These are phyloP conservation scores for Poecilia gillii DNA, from an alignment of 2,797 vertebrate genomes.

Conservation along the genomic window DNA sequence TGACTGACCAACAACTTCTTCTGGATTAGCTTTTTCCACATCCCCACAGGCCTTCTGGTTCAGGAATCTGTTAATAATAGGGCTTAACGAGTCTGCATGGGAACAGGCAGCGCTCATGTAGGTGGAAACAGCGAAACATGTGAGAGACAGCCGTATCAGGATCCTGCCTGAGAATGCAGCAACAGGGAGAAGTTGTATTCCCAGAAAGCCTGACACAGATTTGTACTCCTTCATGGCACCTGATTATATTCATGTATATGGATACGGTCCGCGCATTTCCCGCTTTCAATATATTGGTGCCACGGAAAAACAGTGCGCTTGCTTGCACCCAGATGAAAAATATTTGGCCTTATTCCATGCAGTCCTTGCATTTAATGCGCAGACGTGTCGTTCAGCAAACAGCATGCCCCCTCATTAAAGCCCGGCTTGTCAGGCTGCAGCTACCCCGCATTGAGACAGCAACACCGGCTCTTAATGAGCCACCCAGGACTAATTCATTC, in stretches of 20 bases:
- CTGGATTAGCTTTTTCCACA: constrained; percentile 32
- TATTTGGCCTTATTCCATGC: background rate
- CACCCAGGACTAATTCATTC: constrained; percentile 34
- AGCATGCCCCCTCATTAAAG: constrained; percentile 32
- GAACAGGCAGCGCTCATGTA: constrained; percentile 38
- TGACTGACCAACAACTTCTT: constrained; percentile 50
- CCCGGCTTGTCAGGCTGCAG: constrained; percentile 30
- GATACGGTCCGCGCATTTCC: constrained; percentile 9
- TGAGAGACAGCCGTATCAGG: background rate
- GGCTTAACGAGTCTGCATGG: constrained; percentile 52
- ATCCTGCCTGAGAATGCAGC: constrained; percentile 52
- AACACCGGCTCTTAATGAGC: constrained; percentile 10
- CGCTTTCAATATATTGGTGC: background rate
- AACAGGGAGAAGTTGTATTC: constrained; percentile 59
- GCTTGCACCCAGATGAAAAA: background rate
- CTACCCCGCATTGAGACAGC: constrained; percentile 33
- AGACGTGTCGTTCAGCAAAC: constrained; percentile 26
- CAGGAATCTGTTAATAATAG: constrained; percentile 73
- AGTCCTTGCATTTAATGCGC: constrained; percentile 1
- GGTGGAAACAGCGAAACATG: background rate
- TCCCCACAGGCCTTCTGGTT: constrained; percentile 57
- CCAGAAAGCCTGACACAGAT: constrained; percentile 48
- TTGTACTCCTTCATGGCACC: background rate
- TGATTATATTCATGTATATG: constrained; percentile 17
- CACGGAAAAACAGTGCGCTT: background rate